Conservation (phyloP, 2,797 vertebrate species). For the Scyliorhinus canicula region DNA sequence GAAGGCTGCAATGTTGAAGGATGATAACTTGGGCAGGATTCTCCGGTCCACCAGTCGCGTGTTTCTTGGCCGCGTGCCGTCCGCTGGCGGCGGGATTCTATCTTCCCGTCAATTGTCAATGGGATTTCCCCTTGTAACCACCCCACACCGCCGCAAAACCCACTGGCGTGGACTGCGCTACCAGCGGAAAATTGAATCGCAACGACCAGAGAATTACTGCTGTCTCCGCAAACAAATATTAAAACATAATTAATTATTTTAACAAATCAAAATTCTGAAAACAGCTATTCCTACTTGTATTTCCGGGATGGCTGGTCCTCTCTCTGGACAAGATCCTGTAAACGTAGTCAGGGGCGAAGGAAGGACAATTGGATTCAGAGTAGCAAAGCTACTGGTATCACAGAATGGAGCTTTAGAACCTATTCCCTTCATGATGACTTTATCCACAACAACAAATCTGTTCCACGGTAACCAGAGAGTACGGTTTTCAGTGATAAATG, state of each 20-base stretch:
- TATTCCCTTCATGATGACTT: constrained; percentile 81
- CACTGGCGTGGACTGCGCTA: too few species aligned
- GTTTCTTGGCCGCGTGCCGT: too few species aligned
- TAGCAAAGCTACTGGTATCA: constrained; percentile 75
- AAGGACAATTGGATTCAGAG: constrained; percentile 83
- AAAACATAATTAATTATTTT: background rate
- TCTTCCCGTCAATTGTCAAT: too few species aligned
- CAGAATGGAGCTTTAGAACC: constrained; percentile 62
- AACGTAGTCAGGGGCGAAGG: constrained; percentile 84
- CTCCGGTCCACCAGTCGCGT: too few species aligned
- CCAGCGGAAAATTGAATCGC: too few species aligned
- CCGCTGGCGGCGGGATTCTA: too few species aligned
- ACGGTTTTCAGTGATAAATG: constrained; percentile 79
- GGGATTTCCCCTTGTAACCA: too few species aligned
- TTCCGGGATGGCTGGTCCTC: constrained; percentile 82
- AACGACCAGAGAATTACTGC: too few species aligned
- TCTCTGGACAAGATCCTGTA: constrained; percentile 76
- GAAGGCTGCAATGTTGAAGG: background rate
- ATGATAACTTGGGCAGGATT: too few species aligned
- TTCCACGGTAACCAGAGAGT: constrained; percentile 91
- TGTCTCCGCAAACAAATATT: background rate
- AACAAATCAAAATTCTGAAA: constrained; percentile 2
- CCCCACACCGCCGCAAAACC: too few species aligned
- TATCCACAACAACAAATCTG: constrained; percentile 84
- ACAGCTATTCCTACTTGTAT: constrained; percentile 70